Base-by-base conservation (phyloP, 2,797 vertebrate genomes). In the Leptodactylus fallax region DNA sequence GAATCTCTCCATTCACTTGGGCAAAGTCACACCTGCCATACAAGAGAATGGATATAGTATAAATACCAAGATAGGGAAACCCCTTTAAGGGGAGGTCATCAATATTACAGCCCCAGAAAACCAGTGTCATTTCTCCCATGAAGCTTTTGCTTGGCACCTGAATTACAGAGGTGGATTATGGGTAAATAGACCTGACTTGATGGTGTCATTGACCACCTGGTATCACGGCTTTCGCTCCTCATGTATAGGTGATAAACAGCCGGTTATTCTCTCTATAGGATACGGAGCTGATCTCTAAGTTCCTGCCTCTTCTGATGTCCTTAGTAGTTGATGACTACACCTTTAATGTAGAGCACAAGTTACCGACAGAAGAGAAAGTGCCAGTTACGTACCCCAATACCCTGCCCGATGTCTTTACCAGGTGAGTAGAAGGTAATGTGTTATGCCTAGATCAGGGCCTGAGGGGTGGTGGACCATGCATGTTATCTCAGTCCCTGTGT, bases 291-390 rank as follows among this genome's bases (percentile, higher is more conserved):
- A 96, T 99, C 92, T 99, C 98, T 0, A 97, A 95, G 90, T 99
- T 99, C 92, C 93, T 99, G 90, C 98, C 98, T 0, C 95, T 95
- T 88, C 95, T 99, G 94, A 97, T 99, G 97, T 97, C 98, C 2
- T 96, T 99, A 9, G 96, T 99, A 91, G 98, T 99, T 79, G 98
- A 99, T 0, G 98, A 99, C 90, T 95, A 98, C 90, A 98, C 96
- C 0, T 99, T 96, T 94, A 97, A 91, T 0, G 97, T 99, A 1
- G 98, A 99, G 1, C 97, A 98, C 95, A 99, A 98, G 86, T 96
- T 99, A 60, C 98, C 95, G 0, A 95, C 94, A 0, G 98, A 99
- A 90, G 98, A 99, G 91, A 98, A 97, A 90, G 97, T 94, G 81
- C 95, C 96, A 0, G 90, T 92, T 78, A 85, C 93, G 0, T 99